Conservation (phyloP, 2,888 invertebrate genomes). For the Xestoiulus laeticollis region DNA sequence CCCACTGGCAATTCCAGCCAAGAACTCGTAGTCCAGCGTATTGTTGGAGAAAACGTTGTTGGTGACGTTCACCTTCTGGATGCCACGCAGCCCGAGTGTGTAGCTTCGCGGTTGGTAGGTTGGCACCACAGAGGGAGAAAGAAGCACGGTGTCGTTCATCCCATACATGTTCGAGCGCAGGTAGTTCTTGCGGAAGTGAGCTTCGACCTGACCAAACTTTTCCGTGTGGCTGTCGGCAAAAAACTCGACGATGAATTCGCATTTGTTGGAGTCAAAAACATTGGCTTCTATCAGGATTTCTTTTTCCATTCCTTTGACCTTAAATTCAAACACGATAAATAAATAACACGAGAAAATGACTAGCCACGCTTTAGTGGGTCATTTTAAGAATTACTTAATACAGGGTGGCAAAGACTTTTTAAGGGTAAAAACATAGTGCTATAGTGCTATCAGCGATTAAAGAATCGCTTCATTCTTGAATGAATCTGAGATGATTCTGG, state of each 20-base stretch:
- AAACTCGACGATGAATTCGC: conserved; percentile 85
- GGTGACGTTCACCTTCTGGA: conserved; percentile 91
- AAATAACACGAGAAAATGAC: too few relatives aligned
- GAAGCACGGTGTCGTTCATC: conserved; percentile 58
- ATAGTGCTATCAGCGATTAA: too few relatives aligned
- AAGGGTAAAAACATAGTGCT: too few relatives aligned
- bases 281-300: conserved; percentile 85
- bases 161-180: conserved; percentile 75
- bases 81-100: conserved; percentile 90
- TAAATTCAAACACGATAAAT: conserved; percentile 69
- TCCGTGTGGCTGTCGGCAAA: conserved; percentile 91
- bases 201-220: conserved; percentile 81
- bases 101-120: conserved; percentile 73
- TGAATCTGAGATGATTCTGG: too few relatives aligned
- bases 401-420: too few relatives aligned
- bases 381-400: too few relatives aligned
- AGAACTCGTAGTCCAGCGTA: conserved; percentile 79
- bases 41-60: conserved; percentile 89
- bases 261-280: conserved; percentile 79
- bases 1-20: conserved; percentile 87
- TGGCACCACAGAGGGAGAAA: conserved; percentile 58
- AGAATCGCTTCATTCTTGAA: too few relatives aligned
- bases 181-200: conserved; percentile 80
- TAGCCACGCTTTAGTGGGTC: too few relatives aligned
- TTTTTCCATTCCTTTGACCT: conserved; percentile 91